Conservation (phyloP, 2,113 vertebrate genomes). For the zebrafish (Danio rerio) region DNA sequence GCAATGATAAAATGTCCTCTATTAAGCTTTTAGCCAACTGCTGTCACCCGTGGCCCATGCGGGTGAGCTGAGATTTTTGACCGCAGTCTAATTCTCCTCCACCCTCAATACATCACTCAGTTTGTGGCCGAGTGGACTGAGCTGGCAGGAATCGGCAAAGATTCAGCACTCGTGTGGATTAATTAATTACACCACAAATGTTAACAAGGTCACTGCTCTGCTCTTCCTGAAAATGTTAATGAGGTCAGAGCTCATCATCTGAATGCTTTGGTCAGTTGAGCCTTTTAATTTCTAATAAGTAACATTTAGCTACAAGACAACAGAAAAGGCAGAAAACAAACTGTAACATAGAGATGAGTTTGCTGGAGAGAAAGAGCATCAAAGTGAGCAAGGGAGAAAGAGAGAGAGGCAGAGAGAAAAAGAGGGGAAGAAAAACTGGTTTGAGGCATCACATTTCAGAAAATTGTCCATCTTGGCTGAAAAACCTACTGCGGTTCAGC, state of each 20-base stretch:
- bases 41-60: conserved; percentile 62
- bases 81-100: conserved; percentile 49
- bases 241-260: conserved; percentile 65
- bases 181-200: conserved; percentile 77
- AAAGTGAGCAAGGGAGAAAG: neutral
- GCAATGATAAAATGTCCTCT: conserved; percentile 55
- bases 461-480: conserved; percentile 18
- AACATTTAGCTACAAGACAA: conserved; percentile 34
- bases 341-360: neutral
- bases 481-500: neutral
- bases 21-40: conserved; percentile 73
- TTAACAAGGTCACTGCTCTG: conserved; percentile 70
- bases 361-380: neutral
- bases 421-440: neutral
- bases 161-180: conserved; percentile 71
- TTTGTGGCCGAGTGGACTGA: conserved; percentile 52
- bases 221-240: conserved; percentile 64
- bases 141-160: conserved; percentile 45
- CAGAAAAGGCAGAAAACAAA: neutral
- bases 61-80: conserved; percentile 64
- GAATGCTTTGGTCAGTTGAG: conserved; percentile 49
- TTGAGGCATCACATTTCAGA: conserved; percentile 20
- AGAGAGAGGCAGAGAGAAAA: neutral
- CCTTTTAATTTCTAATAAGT: conserved; percentile 32
- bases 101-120: conserved; percentile 70